phyloP scores from a whole-genome alignment of 2,888 invertebrate genomes.

The Thalpophila matura region DNA sequence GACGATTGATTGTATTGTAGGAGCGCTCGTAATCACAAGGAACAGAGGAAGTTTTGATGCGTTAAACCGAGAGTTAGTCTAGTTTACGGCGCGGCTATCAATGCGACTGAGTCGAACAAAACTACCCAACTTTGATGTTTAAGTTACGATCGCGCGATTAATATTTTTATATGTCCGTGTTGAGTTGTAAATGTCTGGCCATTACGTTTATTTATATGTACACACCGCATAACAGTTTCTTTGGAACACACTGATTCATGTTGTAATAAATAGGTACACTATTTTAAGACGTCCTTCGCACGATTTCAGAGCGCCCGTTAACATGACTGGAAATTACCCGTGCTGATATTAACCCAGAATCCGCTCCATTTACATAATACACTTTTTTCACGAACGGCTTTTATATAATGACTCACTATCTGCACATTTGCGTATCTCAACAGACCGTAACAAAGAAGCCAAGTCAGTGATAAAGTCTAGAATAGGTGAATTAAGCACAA shows the following conservation, averaged over 20 bases:
- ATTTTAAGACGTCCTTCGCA: slow-evolving; percentile 88
- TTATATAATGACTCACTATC: slow-evolving; percentile 66
- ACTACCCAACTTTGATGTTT: slow-evolving; percentile 74
- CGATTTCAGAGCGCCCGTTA: slow-evolving; percentile 81
- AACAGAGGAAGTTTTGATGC: slow-evolving; percentile 75
- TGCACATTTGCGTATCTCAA: slow-evolving; percentile 64
- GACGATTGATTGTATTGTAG: slow-evolving; percentile 88
- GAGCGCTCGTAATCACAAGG: slow-evolving; percentile 81
- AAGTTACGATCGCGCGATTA: slow-evolving; percentile 68
- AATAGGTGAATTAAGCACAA: slow-evolving; percentile 73
- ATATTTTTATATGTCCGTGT: slow-evolving; percentile 69
- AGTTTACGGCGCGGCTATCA: slow-evolving; percentile 73
- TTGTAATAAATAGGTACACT: slow-evolving; percentile 82
- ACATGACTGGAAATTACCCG: slow-evolving; percentile 82
- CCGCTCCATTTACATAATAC: slow-evolving; percentile 74
- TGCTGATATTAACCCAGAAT: slow-evolving; percentile 80
- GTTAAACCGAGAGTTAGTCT: slow-evolving; percentile 75
- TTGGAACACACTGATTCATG: slow-evolving; percentile 79
- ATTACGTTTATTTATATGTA: slow-evolving; percentile 69
- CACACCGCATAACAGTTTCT: slow-evolving; percentile 69
- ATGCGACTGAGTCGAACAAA: slow-evolving; percentile 67
- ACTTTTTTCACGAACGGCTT: slow-evolving; percentile 67
- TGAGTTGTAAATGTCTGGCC: slow-evolving; percentile 64
- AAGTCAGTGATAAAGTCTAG: slow-evolving; percentile 62
- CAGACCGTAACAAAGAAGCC: slow-evolving; percentile 63